Percentiles rank a stretch among this genome's conserved stretches.
phyloP scores from a whole-genome alignment of 2,888 invertebrate species.

The Chymomyza fuscimana region DNA sequence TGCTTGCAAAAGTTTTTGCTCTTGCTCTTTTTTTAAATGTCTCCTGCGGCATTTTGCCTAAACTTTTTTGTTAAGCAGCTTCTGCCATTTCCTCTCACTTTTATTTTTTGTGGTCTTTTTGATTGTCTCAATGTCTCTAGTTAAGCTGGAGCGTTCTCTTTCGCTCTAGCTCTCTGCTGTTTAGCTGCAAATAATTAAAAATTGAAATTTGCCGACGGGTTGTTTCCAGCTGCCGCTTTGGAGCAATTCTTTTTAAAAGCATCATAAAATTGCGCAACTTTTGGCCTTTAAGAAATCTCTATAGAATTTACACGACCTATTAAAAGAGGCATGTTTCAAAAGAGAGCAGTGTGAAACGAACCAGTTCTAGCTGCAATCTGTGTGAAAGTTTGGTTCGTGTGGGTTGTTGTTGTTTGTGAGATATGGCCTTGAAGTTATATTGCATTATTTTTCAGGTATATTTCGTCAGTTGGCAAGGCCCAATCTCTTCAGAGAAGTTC shows the following conservation, averaged over 20 bases:
- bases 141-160: conserved; percentile 20
- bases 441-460: no score
- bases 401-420: no score
- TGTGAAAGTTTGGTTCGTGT: no score
- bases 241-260: neutral
- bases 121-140: neutral
- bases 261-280: no score
- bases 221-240: neutral
- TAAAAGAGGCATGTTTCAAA: no score
- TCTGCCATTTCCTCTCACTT: neutral
- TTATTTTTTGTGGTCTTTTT: neutral
- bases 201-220: conserved; percentile 15
- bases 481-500: no score
- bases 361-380: no score
- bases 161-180: conserved; percentile 12
- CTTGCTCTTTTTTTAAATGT: neutral
- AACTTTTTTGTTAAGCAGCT: neutral
- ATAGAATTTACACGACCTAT: no score
- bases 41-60: conserved; percentile 1
- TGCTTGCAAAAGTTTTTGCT: conserved; percentile 29
- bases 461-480: no score
- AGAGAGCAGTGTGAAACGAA: no score
- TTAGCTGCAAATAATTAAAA: conserved; percentile 49
- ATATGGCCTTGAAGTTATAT: no score
- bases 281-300: no score